Evolutionary conservation across 2,113 vertebrate genomes (phyloP), one percentile per base, ranked within the genome.

Genomic region (Amphiprion percula): DNA sequence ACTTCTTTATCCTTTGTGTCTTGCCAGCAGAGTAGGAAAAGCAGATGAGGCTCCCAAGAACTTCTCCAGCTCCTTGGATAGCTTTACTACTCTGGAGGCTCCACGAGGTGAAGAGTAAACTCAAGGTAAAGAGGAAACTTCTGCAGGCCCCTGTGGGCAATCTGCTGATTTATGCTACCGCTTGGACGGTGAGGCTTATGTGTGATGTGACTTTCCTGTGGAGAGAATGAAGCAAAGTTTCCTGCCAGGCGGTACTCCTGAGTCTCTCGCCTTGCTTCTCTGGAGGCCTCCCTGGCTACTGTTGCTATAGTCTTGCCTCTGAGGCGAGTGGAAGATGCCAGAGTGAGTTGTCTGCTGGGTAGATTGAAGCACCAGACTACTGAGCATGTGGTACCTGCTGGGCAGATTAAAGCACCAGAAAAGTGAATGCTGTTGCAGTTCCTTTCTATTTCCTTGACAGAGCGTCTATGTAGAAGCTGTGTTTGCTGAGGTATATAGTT

Each of bases 401-500:
- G 54, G 60, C 37, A 24, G 79, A 68, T n/a, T 54, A 59, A 79
- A 82, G 78, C 74, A 56, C 72, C 70, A 26, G 60, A 24, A 0
- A 5, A 68, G 30, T 67, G 56, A 62, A 58, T 10, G 23, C 19
- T 60, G n/a, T 54, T 10, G 30, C 37, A 44, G 23, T 68, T 77
- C 53, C 54, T 49, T 72, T 83, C 12, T 30, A 52, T 54, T 64
- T 49, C 55, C 50, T 56, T 66, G 61, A 74, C 56, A 70, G 39
- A 61, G 70, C 21, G 64, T 79, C 17, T 52, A 5, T 50, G 4
- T 47, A 21, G 64, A 72, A 33, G 11, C 3, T 54, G 56, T 62
- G 67, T 71, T 60, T 77, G 67, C 62, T 87, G 88, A 92, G 88
- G 88, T 89, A 90, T 85, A 76, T 70, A 0, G 73, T 69, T 83